Evolutionary conservation across 2,797 vertebrate species (phyloP).

Genomic region (Acanthis flammea): DNA sequence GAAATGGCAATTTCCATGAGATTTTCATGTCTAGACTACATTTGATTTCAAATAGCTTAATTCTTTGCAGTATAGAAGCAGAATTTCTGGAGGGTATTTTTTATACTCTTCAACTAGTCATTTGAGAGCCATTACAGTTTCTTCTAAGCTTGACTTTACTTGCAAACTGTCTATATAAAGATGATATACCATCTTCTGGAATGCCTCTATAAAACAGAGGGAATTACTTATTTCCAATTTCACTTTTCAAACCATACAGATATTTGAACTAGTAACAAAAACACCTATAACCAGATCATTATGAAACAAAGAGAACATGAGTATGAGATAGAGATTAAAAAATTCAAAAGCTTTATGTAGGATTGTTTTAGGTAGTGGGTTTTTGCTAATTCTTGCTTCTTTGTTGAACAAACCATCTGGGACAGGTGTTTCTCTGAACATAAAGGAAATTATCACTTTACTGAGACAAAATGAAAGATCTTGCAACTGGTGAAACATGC

Average conservation of each 20-base stretch:
- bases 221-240: neutral
- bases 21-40: neutral
- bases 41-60: constrained; percentile 13
- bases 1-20: neutral
- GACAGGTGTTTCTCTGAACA: neutral
- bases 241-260: neutral
- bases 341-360: neutral
- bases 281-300: neutral
- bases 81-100: constrained; percentile 29
- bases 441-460: neutral
- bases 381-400: neutral
- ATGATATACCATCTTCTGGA: neutral
- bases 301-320: neutral
- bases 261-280: neutral
- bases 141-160: neutral
- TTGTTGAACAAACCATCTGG: neutral
- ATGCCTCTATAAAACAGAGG: neutral
- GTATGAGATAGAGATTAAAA: neutral
- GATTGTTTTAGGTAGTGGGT: neutral
- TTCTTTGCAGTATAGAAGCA: neutral
- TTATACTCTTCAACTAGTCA: neutral
- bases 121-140: constrained; percentile 19
- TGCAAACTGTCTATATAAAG: neutral
- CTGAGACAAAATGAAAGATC: neutral
- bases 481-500: neutral